phyloP scores from a whole-genome alignment of 2,113 vertebrate genomes.

The Dicrurus megarhynchus region DNA sequence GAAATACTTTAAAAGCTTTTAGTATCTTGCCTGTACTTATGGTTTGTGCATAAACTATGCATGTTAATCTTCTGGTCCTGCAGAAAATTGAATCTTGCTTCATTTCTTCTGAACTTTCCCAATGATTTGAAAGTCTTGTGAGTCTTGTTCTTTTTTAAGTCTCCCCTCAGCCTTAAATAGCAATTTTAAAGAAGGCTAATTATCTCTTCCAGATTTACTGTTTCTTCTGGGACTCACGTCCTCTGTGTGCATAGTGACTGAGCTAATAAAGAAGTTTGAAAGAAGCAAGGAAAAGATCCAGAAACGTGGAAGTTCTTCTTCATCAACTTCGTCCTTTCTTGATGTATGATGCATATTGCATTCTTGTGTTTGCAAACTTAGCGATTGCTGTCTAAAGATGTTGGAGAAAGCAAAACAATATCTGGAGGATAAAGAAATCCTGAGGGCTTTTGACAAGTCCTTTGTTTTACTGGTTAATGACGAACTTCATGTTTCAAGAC shows the following conservation, averaged over 20 bases:
- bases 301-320: slow-evolving; percentile 71
- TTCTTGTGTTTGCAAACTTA: slow-evolving; percentile 73
- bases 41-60: neutral
- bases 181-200: neutral
- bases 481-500: slow-evolving; percentile 69
- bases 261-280: slow-evolving; percentile 92
- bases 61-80: neutral
- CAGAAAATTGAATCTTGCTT: neutral
- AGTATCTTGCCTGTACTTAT: neutral
- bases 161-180: neutral
- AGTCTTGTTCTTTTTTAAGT: neutral
- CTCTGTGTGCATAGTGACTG: slow-evolving; percentile 91
- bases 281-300: slow-evolving; percentile 74
- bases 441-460: slow-evolving; percentile 59
- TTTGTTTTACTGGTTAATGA: slow-evolving; percentile 62
- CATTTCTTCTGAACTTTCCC: neutral
- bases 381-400: slow-evolving; percentile 67
- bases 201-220: slow-evolving; percentile 83
- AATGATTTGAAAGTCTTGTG: neutral
- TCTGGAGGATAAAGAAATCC: slow-evolving; percentile 64
- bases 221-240: slow-evolving; percentile 93
- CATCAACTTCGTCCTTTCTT: slow-evolving; percentile 79
- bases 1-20: neutral
- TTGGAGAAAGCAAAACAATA: slow-evolving; percentile 57
- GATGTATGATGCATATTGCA: slow-evolving; percentile 93